Evolutionary conservation across 2,888 invertebrate species (phyloP).

Genomic region (Cinara cedri): DNA sequence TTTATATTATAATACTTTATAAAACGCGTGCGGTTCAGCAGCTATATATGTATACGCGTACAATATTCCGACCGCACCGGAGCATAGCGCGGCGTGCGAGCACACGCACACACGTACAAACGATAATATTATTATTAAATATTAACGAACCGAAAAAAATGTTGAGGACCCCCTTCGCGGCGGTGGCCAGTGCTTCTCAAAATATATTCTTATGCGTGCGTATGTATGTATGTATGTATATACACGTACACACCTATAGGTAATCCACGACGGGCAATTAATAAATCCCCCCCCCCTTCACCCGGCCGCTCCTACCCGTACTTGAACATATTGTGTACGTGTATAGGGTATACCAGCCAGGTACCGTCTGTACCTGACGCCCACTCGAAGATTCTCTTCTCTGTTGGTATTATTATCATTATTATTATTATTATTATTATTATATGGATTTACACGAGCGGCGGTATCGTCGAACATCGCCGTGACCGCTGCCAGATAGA

Average conservation of each 20-base stretch:
- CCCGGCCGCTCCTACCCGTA: neutral
- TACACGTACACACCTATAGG: too few relatives aligned
- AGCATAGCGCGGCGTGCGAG: neutral
- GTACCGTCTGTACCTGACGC: too few relatives aligned
- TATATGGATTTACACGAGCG: too few relatives aligned
- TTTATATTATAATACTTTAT: too few relatives aligned
- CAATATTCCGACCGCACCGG: neutral
- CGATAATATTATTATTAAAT: neutral
- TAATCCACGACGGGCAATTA: constrained; percentile 8
- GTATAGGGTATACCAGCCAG: too few relatives aligned
- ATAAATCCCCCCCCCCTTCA: constrained; percentile 15
- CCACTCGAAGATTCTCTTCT: constrained; percentile 22
- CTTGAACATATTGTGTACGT: too few relatives aligned
- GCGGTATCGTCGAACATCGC: constrained; percentile 5
- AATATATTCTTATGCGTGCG: too few relatives aligned
- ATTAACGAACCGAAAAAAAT: neutral
- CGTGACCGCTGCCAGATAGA: constrained; percentile 34
- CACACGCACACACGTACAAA: too few relatives aligned
- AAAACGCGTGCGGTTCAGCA: neutral
- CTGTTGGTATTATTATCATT: too few relatives aligned
- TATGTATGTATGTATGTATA: too few relatives aligned
- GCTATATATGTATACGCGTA: neutral
- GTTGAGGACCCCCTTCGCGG: constrained; percentile 22
- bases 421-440: too few relatives aligned
- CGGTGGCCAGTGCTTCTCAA: constrained; percentile 21